phyloP scores from a whole-genome alignment of 2,113 vertebrate genomes.

The Macquaria ambigua region DNA sequence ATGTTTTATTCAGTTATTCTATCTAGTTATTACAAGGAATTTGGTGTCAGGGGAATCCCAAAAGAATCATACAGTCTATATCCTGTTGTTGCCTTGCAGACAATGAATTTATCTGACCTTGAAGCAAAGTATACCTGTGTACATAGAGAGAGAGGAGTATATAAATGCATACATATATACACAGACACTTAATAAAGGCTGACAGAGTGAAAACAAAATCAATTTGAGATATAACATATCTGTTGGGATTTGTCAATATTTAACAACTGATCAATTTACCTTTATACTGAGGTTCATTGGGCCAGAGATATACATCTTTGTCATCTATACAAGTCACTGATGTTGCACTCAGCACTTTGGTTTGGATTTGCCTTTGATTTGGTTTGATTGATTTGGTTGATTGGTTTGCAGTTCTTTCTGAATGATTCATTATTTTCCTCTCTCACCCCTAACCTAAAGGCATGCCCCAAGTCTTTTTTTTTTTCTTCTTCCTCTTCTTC shows the following conservation, averaged over 20 bases:
- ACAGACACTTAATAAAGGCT: background rate
- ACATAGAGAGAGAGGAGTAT: background rate
- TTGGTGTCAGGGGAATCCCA: background rate
- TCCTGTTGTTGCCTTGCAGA: background rate
- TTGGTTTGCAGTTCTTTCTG: constrained; percentile 81
- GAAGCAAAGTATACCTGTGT: background rate
- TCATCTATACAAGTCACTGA: constrained; percentile 80
- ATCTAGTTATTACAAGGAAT: constrained; percentile 9
- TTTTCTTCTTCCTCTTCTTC: constrained; percentile 20
- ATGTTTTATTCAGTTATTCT: constrained; percentile 38
- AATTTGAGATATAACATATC: background rate
- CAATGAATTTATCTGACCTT: background rate
- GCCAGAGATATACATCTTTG: constrained; percentile 77
- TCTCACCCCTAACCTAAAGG: constrained; percentile 78
- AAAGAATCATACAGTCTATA: background rate
- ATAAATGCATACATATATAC: background rate
- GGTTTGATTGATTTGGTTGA: constrained; percentile 70
- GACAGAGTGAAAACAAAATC: background rate
- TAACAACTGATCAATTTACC: background rate
- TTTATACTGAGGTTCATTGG: constrained; percentile 18
- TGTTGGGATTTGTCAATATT: background rate
- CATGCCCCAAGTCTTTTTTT: constrained; percentile 76
- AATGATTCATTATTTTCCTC: constrained; percentile 71
- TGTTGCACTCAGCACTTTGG: constrained; percentile 74
- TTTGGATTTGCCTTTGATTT: constrained; percentile 74